A percentile compares a stretch with the other conserved stretches of the same genome.
Evolutionary conservation across 2,113 vertebrate genomes (phyloP).

Genomic region (Microcebus murinus): DNA sequence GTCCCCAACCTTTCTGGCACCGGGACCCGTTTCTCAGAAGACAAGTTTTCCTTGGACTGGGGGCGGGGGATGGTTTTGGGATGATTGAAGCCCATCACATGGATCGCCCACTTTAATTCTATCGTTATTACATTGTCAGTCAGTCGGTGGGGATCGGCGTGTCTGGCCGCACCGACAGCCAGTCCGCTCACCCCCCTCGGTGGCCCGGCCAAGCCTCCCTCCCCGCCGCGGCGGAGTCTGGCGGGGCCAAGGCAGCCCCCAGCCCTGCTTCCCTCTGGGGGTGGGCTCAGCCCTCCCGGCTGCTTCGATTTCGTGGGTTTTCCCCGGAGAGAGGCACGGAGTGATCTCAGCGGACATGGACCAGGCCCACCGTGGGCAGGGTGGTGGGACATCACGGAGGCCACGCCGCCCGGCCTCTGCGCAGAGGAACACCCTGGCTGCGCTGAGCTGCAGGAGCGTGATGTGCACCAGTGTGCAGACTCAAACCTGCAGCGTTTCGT

Average conservation of each 20-base stretch:
- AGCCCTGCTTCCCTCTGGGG: accelerated
- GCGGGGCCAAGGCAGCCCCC: neutral
- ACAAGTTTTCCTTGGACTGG: too few relatives aligned
- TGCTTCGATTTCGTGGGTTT: neutral
- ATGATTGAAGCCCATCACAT: too few relatives aligned
- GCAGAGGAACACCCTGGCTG: neutral
- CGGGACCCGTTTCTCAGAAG: too few relatives aligned
- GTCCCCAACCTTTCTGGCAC: too few relatives aligned
- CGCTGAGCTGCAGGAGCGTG: accelerated
- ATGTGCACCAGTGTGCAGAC: accelerated
- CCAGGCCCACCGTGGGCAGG: accelerated
- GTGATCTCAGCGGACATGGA: accelerated
- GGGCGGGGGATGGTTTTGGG: too few relatives aligned
- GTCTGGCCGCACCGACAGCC: neutral
- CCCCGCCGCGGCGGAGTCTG: neutral
- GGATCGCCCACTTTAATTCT: too few relatives aligned
- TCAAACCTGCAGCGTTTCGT: accelerated
- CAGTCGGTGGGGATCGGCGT: neutral
- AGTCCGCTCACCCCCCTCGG: neutral
- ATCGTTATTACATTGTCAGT: too few relatives aligned
- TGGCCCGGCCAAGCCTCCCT: accelerated
- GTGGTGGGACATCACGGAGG: accelerated
- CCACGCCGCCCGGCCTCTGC: accelerated
- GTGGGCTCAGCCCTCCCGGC: neutral
- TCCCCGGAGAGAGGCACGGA: accelerated